A percentile compares a stretch with the other conserved stretches of the same genome.
Conservation (phyloP, 2,113 vertebrate genomes). For the Mastomys coucha region DNA sequence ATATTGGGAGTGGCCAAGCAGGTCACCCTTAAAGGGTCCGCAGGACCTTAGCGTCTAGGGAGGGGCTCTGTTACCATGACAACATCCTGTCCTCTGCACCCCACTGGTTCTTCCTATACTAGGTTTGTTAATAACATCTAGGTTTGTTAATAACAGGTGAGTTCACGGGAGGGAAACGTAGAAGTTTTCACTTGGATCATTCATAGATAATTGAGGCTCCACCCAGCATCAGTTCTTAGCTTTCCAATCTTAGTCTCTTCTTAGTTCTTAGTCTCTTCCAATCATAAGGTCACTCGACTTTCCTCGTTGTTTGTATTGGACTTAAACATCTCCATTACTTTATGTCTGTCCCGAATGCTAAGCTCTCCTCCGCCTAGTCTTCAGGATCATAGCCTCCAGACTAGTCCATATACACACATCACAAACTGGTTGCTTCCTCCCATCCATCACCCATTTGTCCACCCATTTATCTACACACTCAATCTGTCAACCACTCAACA, state of each 20-base stretch:
- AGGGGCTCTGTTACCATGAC: conserved; percentile 67
- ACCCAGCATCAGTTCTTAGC: neutral
- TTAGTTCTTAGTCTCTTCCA: conserved; percentile 18
- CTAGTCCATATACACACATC: neutral
- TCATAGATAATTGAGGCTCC: neutral
- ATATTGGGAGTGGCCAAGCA: conserved; percentile 82
- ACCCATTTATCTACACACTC: neutral
- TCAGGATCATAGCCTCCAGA: neutral
- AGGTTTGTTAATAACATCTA: neutral
- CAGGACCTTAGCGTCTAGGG: neutral
- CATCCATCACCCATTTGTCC: neutral
- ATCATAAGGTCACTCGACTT: neutral
- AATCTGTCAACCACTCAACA: neutral
- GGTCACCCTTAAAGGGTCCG: conserved; percentile 75
- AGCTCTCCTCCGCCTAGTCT: neutral
- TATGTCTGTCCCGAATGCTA: neutral
- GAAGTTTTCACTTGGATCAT: conserved; percentile 33
- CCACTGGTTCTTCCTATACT: conserved; percentile 20
- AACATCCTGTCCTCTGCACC: conserved; percentile 40
- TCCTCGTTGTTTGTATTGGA: neutral
- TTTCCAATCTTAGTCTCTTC: too few relatives aligned
- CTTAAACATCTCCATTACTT: neutral
- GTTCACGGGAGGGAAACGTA: neutral
- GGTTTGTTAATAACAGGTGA: neutral
- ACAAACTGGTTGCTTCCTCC: neutral